phyloP scores from a whole-genome alignment of 2,113 vertebrate genomes.

The Brachionichthys hirsutus region DNA sequence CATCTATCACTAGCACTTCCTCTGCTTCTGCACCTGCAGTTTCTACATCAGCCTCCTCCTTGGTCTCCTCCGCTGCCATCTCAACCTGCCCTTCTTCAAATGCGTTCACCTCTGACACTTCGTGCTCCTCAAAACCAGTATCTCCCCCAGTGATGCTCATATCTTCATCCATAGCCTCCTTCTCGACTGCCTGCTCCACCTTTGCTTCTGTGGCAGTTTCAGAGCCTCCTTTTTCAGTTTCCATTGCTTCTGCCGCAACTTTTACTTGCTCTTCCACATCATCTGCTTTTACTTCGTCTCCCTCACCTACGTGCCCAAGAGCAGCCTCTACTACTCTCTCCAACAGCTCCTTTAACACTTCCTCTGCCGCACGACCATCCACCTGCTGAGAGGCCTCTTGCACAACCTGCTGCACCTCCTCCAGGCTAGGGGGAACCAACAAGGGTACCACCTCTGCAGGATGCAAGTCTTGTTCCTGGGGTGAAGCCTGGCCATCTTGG shows the following conservation, averaged over 20 bases:
- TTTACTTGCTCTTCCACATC: slow-evolving; percentile 14
- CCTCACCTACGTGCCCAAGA: slow-evolving; percentile 41
- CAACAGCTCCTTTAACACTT: slow-evolving; percentile 63
- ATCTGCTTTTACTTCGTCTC: slow-evolving; percentile 30
- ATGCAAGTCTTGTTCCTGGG: slow-evolving; percentile 30
- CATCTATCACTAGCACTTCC: slow-evolving; percentile 13
- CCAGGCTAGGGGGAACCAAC: slow-evolving; percentile 59
- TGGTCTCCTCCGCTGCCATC: slow-evolving; percentile 15
- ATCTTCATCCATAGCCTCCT: slow-evolving; percentile 8
- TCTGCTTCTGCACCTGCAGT: slow-evolving; percentile 21
- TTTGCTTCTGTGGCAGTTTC: slow-evolving; percentile 24
- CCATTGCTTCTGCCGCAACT: background rate
- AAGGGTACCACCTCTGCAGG: slow-evolving; percentile 40
- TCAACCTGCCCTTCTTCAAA: slow-evolving; percentile 15
- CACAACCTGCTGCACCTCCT: slow-evolving; percentile 69
- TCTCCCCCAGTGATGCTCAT: background rate
- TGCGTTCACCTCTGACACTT: slow-evolving; percentile 16
- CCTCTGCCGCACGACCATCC: slow-evolving; percentile 47
- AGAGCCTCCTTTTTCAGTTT: background rate
- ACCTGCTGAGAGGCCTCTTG: slow-evolving; percentile 67
- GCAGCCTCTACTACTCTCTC: slow-evolving; percentile 64
- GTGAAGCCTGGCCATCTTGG: slow-evolving; percentile 27
- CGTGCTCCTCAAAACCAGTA: slow-evolving; percentile 17
- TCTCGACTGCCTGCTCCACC: slow-evolving; percentile 18
- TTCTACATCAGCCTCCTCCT: slow-evolving; percentile 9